phyloP scores from a whole-genome alignment of 2,797 vertebrate genomes.

The Oreochromis grahami region DNA sequence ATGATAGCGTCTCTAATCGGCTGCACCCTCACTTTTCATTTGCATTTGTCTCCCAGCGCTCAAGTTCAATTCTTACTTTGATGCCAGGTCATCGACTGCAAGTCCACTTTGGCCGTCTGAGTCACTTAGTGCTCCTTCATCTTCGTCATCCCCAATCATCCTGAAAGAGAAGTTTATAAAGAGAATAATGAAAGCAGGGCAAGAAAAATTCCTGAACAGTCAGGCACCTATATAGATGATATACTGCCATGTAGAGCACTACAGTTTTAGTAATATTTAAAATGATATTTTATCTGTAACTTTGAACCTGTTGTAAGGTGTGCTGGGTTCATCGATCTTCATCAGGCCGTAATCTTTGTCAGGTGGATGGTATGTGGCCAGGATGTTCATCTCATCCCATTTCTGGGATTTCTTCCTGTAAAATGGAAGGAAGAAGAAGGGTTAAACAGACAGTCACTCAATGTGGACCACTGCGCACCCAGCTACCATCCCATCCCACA shows the following conservation, averaged over 20 bases:
- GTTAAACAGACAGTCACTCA: not conserved
- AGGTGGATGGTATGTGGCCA: constrained; percentile 95
- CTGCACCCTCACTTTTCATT: rapidly evolving
- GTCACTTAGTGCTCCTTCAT: constrained; percentile 90
- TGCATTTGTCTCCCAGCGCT: not conserved
- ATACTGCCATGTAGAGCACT: rapidly evolving
- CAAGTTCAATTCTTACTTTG: constrained; percentile 83
- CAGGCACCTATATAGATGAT: not conserved
- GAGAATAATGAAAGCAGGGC: not conserved
- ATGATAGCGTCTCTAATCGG: not conserved
- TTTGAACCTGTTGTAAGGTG: constrained; percentile 89
- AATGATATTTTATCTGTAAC: not conserved
- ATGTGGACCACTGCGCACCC: constrained; percentile 1
- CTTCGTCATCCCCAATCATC: constrained; percentile 86
- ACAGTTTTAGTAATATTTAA: not conserved
- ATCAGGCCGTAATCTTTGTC: constrained; percentile 98
- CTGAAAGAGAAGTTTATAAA: constrained; percentile 61
- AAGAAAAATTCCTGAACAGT: not conserved
- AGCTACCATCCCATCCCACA: constrained; percentile 10
- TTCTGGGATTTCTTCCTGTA: constrained; percentile 95
- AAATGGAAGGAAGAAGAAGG: constrained; percentile 17
- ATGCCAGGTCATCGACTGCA: constrained; percentile 83
- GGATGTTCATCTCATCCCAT: constrained; percentile 99
- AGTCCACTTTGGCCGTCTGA: constrained; percentile 80
- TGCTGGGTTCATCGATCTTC: constrained; percentile 98